These are phyloP conservation scores for Vespertilio murinus DNA, from an alignment of 2,797 vertebrate species.

Conservation along the genomic window DNA sequence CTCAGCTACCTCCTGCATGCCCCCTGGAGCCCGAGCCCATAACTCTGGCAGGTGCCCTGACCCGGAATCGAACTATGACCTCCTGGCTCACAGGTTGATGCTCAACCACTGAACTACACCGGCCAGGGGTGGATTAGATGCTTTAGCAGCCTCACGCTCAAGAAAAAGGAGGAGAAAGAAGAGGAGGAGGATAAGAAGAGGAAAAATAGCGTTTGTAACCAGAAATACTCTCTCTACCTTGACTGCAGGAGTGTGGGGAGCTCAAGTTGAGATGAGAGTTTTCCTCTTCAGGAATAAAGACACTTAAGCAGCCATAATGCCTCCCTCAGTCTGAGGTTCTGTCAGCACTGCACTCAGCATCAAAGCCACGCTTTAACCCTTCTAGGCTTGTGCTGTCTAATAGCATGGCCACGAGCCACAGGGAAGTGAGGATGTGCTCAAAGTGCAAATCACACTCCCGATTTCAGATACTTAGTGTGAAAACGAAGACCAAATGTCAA, in stretches of 20 bases:
- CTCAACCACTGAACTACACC: too few relatives aligned
- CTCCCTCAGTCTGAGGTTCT: neutral
- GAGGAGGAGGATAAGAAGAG: neutral
- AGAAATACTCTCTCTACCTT: neutral
- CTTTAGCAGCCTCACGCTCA: neutral
- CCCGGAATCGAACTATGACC: too few relatives aligned
- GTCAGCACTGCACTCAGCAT: neutral
- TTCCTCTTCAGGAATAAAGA: constrained; percentile 4
- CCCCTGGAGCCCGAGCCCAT: too few relatives aligned
- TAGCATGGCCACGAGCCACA: neutral
- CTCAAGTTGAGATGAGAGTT: neutral
- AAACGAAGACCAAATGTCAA: neutral
- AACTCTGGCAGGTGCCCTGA: too few relatives aligned
- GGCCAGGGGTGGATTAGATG: neutral
- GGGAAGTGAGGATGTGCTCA: neutral
- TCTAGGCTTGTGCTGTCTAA: neutral
- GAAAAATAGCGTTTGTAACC: neutral
- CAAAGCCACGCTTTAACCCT: neutral
- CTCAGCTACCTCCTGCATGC: too few relatives aligned
- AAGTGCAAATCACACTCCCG: neutral
- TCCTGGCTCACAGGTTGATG: too few relatives aligned
- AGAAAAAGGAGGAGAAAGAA: neutral
- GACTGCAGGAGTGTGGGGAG: neutral
- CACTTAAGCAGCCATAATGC: neutral
- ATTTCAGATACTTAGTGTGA: neutral